Conservation (phyloP, 2,113 vertebrate species). For the Pygoscelis adeliae region DNA sequence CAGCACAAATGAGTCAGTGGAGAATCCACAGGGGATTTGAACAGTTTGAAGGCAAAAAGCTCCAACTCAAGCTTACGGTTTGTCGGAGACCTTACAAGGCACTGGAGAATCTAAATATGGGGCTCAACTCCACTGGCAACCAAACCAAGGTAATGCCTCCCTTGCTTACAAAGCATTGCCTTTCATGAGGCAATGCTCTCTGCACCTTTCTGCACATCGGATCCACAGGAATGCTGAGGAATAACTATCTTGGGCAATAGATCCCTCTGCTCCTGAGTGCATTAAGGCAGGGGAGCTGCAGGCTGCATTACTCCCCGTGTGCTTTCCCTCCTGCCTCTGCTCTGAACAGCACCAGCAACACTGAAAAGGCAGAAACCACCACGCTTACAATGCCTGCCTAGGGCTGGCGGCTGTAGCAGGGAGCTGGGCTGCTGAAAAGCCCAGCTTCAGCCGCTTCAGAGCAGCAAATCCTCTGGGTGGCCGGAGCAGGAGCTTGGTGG, state of each 20-base stretch:
- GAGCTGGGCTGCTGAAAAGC: neutral
- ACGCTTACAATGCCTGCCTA: rapidly evolving
- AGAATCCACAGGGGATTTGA: neutral
- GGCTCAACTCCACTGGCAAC: neutral
- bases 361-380: neutral
- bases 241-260: neutral
- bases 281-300: neutral
- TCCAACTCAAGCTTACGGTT: neutral
- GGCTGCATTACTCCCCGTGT: rapidly evolving
- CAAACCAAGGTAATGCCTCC: neutral
- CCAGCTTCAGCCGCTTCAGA: rapidly evolving
- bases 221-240: neutral
- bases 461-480: neutral
- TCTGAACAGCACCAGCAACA: neutral
- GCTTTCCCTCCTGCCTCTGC: neutral
- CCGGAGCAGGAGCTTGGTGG: neutral
- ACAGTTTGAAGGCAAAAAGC: neutral
- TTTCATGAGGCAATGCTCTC: neutral
- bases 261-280: neutral
- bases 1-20: conserved; percentile 9
- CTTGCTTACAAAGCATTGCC: neutral
- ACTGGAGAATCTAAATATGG: neutral
- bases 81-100: neutral
- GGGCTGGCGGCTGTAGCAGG: neutral
- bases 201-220: neutral